Evolutionary conservation across 2,888 invertebrate genomes (phyloP).

Genomic region (Platycheirus albimanus): DNA sequence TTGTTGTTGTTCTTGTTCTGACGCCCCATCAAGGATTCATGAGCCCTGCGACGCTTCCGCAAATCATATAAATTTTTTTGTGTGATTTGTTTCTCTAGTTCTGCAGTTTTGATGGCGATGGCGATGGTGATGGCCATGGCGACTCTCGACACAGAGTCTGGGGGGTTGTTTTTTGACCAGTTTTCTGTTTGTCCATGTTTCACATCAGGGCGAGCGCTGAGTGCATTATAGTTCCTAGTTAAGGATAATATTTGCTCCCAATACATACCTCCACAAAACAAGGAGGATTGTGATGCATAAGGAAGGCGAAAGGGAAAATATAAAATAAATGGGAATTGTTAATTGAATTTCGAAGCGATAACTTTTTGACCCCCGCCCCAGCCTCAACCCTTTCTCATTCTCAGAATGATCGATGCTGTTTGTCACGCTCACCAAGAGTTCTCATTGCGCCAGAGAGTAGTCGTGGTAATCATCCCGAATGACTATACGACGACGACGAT

Average conservation of each 20-base stretch:
- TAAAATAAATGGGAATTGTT: conserved; percentile 73
- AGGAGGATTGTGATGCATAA: not conserved
- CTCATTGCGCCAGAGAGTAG: conserved; percentile 15
- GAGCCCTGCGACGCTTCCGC: conserved; percentile 53
- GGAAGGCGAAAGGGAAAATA: conserved; percentile 26
- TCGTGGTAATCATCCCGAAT: conserved; percentile 34
- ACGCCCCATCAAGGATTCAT: conserved; percentile 65
- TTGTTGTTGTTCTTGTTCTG: conserved; percentile 38
- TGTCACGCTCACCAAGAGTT: conserved; percentile 66
- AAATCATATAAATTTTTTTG: conserved; percentile 25
- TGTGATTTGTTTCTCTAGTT: conserved; percentile 22
- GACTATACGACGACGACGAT: conserved; percentile 1
- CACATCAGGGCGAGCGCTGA: conserved; percentile 31
- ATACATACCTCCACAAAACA: not conserved
- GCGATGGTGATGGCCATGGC: too few relatives aligned
- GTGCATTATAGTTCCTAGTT: conserved; percentile 59
- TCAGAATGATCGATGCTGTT: conserved; percentile 66
- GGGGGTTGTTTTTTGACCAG: conserved; percentile 33
- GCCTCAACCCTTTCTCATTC: too few relatives aligned
- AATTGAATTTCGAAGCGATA: conserved; percentile 71
- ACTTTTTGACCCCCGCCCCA: conserved; percentile 43
- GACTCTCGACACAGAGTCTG: conserved; percentile 21
- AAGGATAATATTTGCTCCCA: conserved; percentile 48
- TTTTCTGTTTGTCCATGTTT: conserved; percentile 53
- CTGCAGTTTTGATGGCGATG: not conserved